phyloP scores from a whole-genome alignment of 1,140 invertebrate genomes.

The Panagrolaimus sp. region DNA sequence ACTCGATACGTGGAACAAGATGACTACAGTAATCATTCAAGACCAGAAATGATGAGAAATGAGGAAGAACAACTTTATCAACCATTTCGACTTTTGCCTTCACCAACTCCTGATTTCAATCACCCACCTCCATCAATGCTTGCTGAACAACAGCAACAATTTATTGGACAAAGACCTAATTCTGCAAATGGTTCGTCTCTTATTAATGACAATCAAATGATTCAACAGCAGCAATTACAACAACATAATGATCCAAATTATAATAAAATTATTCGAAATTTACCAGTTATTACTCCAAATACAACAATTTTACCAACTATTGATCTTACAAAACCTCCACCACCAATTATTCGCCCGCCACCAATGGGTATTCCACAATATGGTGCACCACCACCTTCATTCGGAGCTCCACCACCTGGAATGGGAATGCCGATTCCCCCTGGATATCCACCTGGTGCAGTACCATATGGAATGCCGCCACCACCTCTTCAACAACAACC shows the following conservation, averaged over 20 bases:
- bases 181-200: not conserved
- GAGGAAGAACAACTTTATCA: too few relatives aligned
- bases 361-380: not conserved
- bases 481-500: not conserved
- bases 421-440: not conserved
- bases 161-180: not conserved
- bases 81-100: too few relatives aligned
- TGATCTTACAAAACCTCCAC: conserved; percentile 5
- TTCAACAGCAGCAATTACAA: not conserved
- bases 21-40: too few relatives aligned
- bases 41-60: too few relatives aligned
- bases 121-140: not conserved
- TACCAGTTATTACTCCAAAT: not conserved
- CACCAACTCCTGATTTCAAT: too few relatives aligned
- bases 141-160: not conserved
- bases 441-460: not conserved
- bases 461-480: too few relatives aligned
- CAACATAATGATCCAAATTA: too few relatives aligned
- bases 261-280: not conserved
- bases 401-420: not conserved
- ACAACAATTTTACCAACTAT: not conserved
- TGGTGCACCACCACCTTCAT: not conserved
- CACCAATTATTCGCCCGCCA: not conserved
- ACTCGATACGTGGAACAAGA: too few relatives aligned
- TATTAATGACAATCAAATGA: not conserved